phyloP scores from a whole-genome alignment of 2,113 vertebrate species.

The Cricetomys ansorgei region DNA sequence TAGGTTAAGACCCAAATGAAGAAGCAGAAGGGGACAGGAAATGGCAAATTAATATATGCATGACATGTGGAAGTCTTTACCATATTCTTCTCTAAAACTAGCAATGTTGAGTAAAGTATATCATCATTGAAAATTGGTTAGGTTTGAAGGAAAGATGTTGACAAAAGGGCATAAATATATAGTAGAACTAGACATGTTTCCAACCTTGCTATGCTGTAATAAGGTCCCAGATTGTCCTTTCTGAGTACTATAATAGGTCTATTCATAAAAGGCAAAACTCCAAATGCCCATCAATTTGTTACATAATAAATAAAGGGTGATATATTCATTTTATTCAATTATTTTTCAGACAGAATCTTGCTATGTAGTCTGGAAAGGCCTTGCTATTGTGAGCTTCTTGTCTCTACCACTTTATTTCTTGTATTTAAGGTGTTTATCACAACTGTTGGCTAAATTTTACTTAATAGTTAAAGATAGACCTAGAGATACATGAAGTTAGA shows the following conservation, averaged over 20 bases:
- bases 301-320: not conserved
- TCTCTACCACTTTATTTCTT: not conserved
- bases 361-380: too few species aligned
- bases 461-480: not conserved
- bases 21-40: not conserved
- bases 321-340: not conserved
- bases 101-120: not conserved
- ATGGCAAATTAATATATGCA: not conserved
- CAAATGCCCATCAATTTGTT: not conserved
- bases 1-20: not conserved
- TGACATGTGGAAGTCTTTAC: not conserved
- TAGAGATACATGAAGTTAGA: not conserved
- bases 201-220: not conserved
- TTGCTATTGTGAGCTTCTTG: not conserved
- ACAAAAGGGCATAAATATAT: not conserved
- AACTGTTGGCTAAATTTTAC: constrained; percentile 9
- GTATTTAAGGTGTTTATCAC: not conserved
- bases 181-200: not conserved
- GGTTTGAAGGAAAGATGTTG: not conserved
- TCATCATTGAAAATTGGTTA: not conserved
- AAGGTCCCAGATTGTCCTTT: not conserved
- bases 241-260: not conserved
- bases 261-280: not conserved
- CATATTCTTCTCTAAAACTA: not conserved
- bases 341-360: not conserved